These are phyloP conservation scores for Venustaconcha ellipsiformis DNA, from an alignment of 1,140 invertebrate species.

Conservation along the genomic window DNA sequence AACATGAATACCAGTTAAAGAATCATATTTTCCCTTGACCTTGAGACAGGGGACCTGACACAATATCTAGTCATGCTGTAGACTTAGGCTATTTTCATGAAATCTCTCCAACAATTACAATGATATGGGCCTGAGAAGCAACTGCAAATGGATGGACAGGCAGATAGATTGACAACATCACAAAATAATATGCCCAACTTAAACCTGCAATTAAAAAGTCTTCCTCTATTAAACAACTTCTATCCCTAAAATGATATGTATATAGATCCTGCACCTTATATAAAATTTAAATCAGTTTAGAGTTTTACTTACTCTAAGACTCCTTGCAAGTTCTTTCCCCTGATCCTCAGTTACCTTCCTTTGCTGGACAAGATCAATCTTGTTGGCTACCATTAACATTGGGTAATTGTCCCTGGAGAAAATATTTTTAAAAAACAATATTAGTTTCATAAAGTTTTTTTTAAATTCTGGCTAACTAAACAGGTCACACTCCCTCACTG, in stretches of 20 bases:
- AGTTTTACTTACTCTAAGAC: constrained; percentile 72
- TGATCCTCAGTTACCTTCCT: constrained; percentile 88
- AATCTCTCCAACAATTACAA: too few relatives aligned
- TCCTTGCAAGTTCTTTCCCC: constrained; percentile 84
- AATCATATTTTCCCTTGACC: too few relatives aligned
- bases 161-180: not conserved
- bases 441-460: constrained; percentile 2
- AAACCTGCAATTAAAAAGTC: not conserved
- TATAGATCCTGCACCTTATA: not conserved
- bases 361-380: constrained; percentile 90
- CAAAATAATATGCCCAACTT: not conserved
- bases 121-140: not conserved
- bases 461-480: not conserved
- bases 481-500: not conserved
- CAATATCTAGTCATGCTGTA: too few relatives aligned
- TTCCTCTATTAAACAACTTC: not conserved
- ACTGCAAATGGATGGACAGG: not conserved
- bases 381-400: constrained; percentile 91
- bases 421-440: not conserved
- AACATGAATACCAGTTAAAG: too few relatives aligned
- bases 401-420: constrained; percentile 83
- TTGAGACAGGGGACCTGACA: too few relatives aligned
- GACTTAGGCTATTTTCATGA: too few relatives aligned
- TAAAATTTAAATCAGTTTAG: not conserved
- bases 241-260: not conserved